These are phyloP conservation scores for Hestina assimilis DNA, from an alignment of 1,140 invertebrate genomes.

Conservation along the genomic window DNA sequence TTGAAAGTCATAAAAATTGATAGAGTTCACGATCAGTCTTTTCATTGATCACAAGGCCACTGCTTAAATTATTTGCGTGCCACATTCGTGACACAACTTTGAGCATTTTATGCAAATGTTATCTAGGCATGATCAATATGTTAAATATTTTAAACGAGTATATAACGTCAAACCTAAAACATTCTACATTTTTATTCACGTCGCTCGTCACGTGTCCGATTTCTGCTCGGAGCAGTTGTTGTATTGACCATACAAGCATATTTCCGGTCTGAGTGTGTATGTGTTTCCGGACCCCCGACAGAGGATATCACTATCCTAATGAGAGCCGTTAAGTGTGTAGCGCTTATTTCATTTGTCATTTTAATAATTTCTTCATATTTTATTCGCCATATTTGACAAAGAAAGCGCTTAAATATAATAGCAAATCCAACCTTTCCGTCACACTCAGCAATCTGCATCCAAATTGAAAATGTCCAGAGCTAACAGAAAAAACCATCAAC, in stretches of 20 bases:
- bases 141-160: background rate
- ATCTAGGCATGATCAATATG: background rate
- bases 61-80: background rate
- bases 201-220: too few relatives aligned
- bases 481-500: background rate
- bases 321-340: too few relatives aligned
- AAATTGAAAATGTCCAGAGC: background rate
- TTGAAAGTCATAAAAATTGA: constrained; percentile 1
- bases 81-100: constrained; percentile 6
- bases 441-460: background rate
- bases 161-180: background rate
- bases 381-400: background rate
- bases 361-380: too few relatives aligned
- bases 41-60: constrained; percentile 11
- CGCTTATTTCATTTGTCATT: too few relatives aligned
- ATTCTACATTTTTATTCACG: too few relatives aligned
- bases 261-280: too few relatives aligned
- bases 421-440: background rate
- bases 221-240: too few relatives aligned
- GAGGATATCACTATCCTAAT: too few relatives aligned
- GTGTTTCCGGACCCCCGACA: too few relatives aligned
- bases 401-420: background rate
- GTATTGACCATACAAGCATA: too few relatives aligned
- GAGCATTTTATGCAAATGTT: constrained; percentile 2
- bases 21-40: background rate